Conservation (phyloP, 23 tunicate species). For the Phallusia fumigata region DNA sequence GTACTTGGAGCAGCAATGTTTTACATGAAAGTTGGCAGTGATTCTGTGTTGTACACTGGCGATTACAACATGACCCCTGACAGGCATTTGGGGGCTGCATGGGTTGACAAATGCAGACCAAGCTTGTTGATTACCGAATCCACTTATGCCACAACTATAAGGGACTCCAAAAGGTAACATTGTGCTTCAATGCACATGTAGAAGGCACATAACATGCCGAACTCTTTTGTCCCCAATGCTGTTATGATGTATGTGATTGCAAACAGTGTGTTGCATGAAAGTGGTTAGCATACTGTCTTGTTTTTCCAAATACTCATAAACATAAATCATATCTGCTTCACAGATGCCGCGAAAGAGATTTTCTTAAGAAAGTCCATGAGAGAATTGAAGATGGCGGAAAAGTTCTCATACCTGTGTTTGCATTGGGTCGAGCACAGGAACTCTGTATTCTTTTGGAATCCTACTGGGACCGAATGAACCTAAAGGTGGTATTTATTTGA, state of each 20-base stretch:
- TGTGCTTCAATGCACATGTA: too few relatives aligned
- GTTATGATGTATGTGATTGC: too few relatives aligned
- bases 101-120: conserved; percentile 95
- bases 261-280: too few relatives aligned
- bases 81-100: conserved; percentile 97
- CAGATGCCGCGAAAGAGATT: conserved; percentile 93
- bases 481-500: conserved; percentile 29
- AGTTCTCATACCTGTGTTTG: conserved; percentile 98
- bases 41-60: conserved; percentile 94
- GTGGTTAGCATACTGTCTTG: too few relatives aligned
- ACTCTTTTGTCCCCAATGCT: too few relatives aligned
- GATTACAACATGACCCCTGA: conserved; percentile 99
- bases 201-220: too few relatives aligned
- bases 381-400: conserved; percentile 92
- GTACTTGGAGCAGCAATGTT: conserved; percentile 99
- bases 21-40: conserved; percentile 92
- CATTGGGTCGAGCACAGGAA: conserved; percentile 99
- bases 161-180: conserved; percentile 97
- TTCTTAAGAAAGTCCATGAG: conserved; percentile 92
- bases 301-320: too few relatives aligned
- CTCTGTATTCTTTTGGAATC: conserved; percentile 94
- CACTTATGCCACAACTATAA: conserved; percentile 94
- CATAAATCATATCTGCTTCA: too few relatives aligned
- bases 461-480: conserved; percentile 97
- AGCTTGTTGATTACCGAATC: conserved; percentile 93